Evolutionary conservation across 2,888 invertebrate genomes (phyloP).

Genomic region (Melieria crassipennis): DNA sequence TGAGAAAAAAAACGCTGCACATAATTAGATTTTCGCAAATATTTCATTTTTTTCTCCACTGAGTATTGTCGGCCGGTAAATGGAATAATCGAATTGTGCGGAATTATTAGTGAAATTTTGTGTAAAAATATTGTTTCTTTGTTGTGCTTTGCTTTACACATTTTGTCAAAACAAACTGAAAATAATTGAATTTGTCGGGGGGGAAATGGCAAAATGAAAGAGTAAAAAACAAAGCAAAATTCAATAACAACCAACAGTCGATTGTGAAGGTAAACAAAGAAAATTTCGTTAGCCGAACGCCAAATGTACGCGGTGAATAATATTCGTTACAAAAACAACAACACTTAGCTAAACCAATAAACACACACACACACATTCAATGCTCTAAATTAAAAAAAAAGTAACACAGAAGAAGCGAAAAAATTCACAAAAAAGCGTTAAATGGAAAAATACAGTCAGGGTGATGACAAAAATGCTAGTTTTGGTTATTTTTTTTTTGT

Average conservation of each 20-base stretch:
- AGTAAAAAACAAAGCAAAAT: conserved; percentile 1
- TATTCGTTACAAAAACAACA: conserved; percentile 8
- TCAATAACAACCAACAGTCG: conserved; percentile 13
- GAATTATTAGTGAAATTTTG: conserved; percentile 12
- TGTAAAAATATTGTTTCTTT: not conserved
- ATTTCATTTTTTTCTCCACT: too few relatives aligned
- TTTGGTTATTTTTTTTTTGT: too few relatives aligned
- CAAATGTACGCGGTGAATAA: conserved; percentile 28
- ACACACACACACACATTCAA: not conserved
- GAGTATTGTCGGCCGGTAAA: too few relatives aligned
- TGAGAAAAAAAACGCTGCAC: too few relatives aligned
- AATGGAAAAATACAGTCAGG: too few relatives aligned
- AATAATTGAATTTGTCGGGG: conserved; percentile 30
- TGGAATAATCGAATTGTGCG: conserved; percentile 19
- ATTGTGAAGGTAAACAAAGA: conserved; percentile 18
- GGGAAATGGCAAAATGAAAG: too few relatives aligned
- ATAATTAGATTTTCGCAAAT: too few relatives aligned
- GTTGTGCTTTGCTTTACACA: conserved; percentile 12
- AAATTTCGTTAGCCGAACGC: conserved; percentile 28
- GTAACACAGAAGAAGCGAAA: not conserved
- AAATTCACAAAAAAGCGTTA: too few relatives aligned
- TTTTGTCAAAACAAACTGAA: conserved; percentile 28
- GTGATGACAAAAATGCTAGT: too few relatives aligned
- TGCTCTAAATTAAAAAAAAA: not conserved
- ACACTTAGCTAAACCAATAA: not conserved